A percentile compares a stretch with the other conserved stretches of the same genome.
Evolutionary conservation across 2,113 vertebrate genomes (phyloP).

Genomic region (Cyprinodon brontotheroides): DNA sequence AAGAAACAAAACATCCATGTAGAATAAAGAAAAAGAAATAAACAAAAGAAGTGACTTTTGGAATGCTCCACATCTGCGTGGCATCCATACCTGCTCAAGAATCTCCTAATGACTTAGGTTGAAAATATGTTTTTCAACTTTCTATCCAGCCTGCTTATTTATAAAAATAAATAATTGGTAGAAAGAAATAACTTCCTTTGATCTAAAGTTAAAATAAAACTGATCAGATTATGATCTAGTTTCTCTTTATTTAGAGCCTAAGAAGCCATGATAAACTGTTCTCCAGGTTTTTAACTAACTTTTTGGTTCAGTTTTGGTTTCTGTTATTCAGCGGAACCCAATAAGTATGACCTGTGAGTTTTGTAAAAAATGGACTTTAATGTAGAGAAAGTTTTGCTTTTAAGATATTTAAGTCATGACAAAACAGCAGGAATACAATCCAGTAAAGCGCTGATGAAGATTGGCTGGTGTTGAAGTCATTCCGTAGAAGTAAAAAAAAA

Average conservation of each 20-base stretch:
- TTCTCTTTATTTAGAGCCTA: not conserved
- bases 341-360: not conserved
- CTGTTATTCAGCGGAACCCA: not conserved
- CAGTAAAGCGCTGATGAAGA: not conserved
- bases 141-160: not conserved
- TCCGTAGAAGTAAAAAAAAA: no score
- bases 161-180: not conserved
- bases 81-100: not conserved
- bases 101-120: not conserved
- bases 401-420: not conserved
- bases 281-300: not conserved
- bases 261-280: not conserved
- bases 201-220: not conserved
- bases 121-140: not conserved
- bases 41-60: not conserved
- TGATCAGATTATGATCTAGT: not conserved
- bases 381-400: not conserved
- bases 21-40: no score
- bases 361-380: no score
- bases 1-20: not conserved
- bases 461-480: no score
- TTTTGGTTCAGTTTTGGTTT: not conserved
- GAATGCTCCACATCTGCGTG: not conserved
- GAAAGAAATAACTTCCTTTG: not conserved
- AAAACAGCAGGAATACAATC: not conserved